Percentiles rank a stretch among this genome's conserved stretches.
Evolutionary conservation across 2,888 invertebrate genomes (phyloP).

Genomic region (Lissonota sp.): DNA sequence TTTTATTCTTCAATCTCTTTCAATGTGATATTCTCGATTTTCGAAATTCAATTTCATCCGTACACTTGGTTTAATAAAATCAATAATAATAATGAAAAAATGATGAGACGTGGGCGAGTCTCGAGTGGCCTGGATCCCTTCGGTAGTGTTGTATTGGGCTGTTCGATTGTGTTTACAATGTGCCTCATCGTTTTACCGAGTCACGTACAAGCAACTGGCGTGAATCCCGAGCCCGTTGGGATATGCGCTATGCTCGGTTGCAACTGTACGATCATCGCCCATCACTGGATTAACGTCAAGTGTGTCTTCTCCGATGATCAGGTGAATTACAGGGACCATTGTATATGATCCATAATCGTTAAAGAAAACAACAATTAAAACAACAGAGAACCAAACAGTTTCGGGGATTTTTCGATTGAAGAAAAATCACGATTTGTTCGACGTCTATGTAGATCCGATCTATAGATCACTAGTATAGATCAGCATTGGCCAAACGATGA

Average conservation of each 20-base stretch:
- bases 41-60: too few relatives aligned
- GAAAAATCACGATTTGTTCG: not conserved
- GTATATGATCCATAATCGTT: not conserved
- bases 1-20: too few relatives aligned
- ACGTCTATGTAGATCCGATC: not conserved
- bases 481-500: not conserved
- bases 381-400: not conserved
- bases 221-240: conserved; percentile 75
- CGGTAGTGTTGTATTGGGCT: conserved; percentile 69
- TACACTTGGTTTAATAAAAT: too few relatives aligned
- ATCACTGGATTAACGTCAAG: conserved; percentile 88
- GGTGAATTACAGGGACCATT: conserved; percentile 84
- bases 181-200: conserved; percentile 69
- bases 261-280: conserved; percentile 86
- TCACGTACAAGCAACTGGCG: conserved; percentile 64
- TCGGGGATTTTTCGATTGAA: not conserved
- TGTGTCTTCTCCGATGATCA: conserved; percentile 87
- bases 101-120: conserved; percentile 52
- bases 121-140: conserved; percentile 70
- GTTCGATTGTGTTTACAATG: conserved; percentile 66
- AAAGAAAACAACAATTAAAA: conserved; percentile 7
- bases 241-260: conserved; percentile 87
- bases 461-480: conserved; percentile 1
- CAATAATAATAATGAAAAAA: conserved; percentile 34
- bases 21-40: too few relatives aligned